A percentile compares a stretch with the other conserved stretches of the same genome.
phyloP scores from a whole-genome alignment of 2,113 vertebrate species.

The Crotalus helleri region DNA sequence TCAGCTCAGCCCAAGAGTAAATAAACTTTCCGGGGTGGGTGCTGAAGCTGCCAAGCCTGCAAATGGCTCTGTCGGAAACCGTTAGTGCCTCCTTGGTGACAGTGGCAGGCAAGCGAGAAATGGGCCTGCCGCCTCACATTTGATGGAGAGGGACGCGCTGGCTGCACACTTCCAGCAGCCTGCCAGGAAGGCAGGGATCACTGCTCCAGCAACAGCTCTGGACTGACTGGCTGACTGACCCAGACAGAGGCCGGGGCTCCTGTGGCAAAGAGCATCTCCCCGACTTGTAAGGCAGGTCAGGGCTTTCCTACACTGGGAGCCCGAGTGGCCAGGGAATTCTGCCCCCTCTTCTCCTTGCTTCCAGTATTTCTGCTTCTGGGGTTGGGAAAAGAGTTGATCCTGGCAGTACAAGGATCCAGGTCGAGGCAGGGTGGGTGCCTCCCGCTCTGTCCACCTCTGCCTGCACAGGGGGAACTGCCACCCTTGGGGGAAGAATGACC shows the following conservation, averaged over 20 bases:
- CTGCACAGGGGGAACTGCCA: background rate
- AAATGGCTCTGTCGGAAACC: slow-evolving; percentile 52
- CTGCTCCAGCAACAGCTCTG: background rate
- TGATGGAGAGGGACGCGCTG: background rate
- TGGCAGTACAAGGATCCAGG: background rate
- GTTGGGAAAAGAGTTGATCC: background rate
- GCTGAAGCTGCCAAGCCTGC: slow-evolving; percentile 31
- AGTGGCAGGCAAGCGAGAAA: slow-evolving; percentile 61
- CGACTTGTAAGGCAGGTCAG: background rate
- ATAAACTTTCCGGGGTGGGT: slow-evolving; percentile 25
- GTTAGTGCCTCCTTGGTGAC: slow-evolving; percentile 53
- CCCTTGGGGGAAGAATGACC: background rate
- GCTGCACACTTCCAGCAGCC: background rate
- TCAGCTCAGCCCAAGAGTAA: slow-evolving; percentile 19
- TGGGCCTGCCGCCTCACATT: slow-evolving; percentile 64
- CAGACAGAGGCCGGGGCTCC: background rate
- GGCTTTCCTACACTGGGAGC: background rate
- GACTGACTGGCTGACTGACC: background rate
- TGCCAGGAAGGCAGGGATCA: background rate
- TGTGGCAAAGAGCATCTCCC: background rate
- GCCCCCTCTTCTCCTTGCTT: background rate
- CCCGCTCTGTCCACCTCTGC: background rate
- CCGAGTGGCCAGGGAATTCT: background rate
- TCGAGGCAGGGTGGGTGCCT: rapidly evolving
- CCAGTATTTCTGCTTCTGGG: background rate